Conservation (phyloP, 1,140 invertebrate species). For the Diuraphis noxia region DNA sequence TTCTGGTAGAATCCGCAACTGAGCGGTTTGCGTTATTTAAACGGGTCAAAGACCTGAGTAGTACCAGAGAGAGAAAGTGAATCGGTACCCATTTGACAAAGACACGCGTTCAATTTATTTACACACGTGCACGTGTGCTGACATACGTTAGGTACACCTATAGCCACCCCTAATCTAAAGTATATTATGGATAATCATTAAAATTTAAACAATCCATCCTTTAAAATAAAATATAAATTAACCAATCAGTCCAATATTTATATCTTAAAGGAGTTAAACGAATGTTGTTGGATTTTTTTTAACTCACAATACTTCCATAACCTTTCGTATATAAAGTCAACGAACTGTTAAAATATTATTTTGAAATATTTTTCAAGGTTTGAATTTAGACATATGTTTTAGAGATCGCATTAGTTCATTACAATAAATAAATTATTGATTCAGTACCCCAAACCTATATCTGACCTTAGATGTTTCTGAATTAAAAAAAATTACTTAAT, state of each 20-base stretch:
- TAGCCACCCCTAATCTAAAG: background rate
- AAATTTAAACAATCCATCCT: background rate
- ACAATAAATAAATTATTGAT: background rate
- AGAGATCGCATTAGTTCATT: background rate
- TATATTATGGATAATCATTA: background rate
- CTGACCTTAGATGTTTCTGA: background rate
- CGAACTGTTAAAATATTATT: slow-evolving; percentile 18
- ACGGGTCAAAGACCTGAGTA: slow-evolving; percentile 52
- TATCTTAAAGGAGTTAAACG: background rate
- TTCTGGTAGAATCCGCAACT: background rate
- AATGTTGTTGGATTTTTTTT: background rate
- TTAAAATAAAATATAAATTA: background rate
- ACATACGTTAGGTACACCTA: background rate
- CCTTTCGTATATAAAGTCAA: slow-evolving; percentile 18
- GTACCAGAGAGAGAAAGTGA: slow-evolving; percentile 50
- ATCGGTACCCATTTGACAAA: slow-evolving; percentile 35
- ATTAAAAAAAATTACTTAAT: background rate
- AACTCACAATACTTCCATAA: background rate
- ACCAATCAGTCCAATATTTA: background rate
- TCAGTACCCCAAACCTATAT: background rate
- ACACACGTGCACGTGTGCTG: slow-evolving; percentile 31
- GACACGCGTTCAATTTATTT: slow-evolving; percentile 38
- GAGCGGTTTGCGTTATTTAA: slow-evolving; percentile 10
- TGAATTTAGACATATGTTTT: background rate
- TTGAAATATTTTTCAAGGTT: background rate